Percentiles rank a stretch among this genome's conserved stretches.
These are phyloP conservation scores for Troilus luridus DNA, from an alignment of 2,888 invertebrate genomes.

Conservation along the genomic window DNA sequence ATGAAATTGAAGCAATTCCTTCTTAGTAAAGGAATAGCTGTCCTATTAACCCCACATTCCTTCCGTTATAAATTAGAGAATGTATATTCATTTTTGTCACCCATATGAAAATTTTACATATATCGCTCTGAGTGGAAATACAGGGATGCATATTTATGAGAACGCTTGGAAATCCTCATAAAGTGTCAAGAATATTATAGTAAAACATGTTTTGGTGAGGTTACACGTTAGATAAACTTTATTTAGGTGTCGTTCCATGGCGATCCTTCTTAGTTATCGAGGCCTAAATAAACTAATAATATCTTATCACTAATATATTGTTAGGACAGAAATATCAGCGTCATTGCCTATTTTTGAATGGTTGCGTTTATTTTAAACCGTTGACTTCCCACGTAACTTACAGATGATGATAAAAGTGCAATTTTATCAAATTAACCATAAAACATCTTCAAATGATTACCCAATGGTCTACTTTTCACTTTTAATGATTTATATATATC, in stretches of 20 bases:
- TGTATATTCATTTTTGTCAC: not conserved
- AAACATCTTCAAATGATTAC: no score
- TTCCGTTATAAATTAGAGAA: not conserved
- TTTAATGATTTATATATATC: no score
- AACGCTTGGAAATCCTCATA: not conserved
- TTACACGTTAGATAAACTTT: not conserved
- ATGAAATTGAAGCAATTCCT: not conserved
- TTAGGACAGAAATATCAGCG: conserved; percentile 16
- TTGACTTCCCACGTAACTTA: not conserved
- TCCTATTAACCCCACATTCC: not conserved
- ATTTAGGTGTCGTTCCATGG: not conserved
- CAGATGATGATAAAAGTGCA: not conserved
- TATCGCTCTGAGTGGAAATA: not conserved
- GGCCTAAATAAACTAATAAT: conserved; percentile 25
- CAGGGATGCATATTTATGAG: not conserved
- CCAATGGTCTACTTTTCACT: no score
- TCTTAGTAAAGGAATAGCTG: not conserved
- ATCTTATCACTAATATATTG: conserved; percentile 4
- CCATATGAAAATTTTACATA: not conserved
- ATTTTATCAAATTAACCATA: not conserved
- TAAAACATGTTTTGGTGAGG: not conserved
- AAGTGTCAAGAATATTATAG: not conserved
- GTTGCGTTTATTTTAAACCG: not conserved
- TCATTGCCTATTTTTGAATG: not conserved
- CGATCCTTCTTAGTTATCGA: not conserved